Evolutionary conservation across 2,113 vertebrate genomes (phyloP), one percentile per base, ranked within the genome.

Genomic region (Terrapene triunguis): DNA sequence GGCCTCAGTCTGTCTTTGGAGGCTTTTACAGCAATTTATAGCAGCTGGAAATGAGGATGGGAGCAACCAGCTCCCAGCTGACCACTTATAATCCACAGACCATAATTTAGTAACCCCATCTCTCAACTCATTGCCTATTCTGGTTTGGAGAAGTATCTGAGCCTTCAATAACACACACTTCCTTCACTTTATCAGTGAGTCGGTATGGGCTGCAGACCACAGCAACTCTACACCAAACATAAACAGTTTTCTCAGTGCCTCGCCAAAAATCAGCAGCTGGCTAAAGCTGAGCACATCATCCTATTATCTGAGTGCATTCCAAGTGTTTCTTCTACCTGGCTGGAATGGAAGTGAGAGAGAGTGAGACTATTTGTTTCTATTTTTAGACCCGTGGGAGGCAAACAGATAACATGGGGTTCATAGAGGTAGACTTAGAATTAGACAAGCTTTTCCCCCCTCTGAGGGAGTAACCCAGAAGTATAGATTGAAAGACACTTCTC

Each of bases 221-320:
- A 44, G 84, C 2, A 94, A 72, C n/a, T 48, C 78, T 42, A 82
- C 59, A 81, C 76, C 42, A 59, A 90, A 87, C 13, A 51, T 72
- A 2, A 91, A 85, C 25, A 94, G 65, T 86, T 88, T 88, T 59
- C 22, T 59, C 38, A 91, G 95, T 93, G 89, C 48, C 80, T 89
- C 62, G 50, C 59, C 69, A 90, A 92, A 72, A 95, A 94, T 59
- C 55, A 89, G 69, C 80, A 85, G 3, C 24, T 8, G 72, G 90
- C 25, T 29, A 83, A 88, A 84, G 19, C 2, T 5, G 48, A 83
- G 65, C 25, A 82, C 5, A 2, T 54, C 74, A 88, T 8, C n/a
- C 12, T 29, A 29, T 27, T 47, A 78, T 44, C 24, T 78, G 87
- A 82, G 13, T 42, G 85, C 16, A 59, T 54, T 69, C 87, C 76